A percentile compares a stretch with the other conserved stretches of the same genome.
Evolutionary conservation across 2,797 vertebrate species (phyloP).

Genomic region (Chrosomus eos): DNA sequence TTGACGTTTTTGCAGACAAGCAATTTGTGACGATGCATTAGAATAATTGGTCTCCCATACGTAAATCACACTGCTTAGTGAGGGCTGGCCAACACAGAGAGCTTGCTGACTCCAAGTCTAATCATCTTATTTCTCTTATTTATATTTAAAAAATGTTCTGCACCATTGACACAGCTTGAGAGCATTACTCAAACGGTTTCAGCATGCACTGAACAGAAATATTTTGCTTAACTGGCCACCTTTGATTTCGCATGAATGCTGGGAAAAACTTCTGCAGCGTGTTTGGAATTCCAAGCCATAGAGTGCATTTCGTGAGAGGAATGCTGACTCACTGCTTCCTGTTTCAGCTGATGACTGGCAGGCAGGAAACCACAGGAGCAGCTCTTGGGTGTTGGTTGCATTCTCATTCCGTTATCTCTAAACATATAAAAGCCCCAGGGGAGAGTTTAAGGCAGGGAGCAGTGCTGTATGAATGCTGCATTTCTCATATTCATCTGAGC

Average conservation of each 20-base stretch:
- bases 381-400: conserved; percentile 65
- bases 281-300: conserved; percentile 34
- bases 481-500: conserved; percentile 10
- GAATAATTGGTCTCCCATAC: conserved; percentile 36
- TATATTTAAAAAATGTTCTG: not conserved
- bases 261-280: not conserved
- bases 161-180: not conserved
- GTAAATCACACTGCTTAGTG: conserved; percentile 14
- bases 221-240: not conserved
- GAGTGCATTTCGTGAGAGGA: conserved; percentile 64
- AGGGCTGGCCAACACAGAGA: not conserved
- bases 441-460: conserved; percentile 41
- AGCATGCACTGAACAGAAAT: conserved; percentile 3
- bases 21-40: conserved; percentile 38
- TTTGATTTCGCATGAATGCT: conserved; percentile 28
- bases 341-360: conserved; percentile 66
- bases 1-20: conserved; percentile 35
- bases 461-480: conserved; percentile 2
- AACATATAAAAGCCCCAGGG: conserved; percentile 59
- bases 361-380: conserved; percentile 74
- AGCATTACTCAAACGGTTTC: not conserved
- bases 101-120: not conserved
- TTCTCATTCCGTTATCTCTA: conserved; percentile 70
- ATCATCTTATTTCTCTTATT: conserved; percentile 23
- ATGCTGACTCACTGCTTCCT: conserved; percentile 79